These are phyloP conservation scores for Zosterops japonicus DNA, from an alignment of 2,113 vertebrate genomes.

Conservation along the genomic window DNA sequence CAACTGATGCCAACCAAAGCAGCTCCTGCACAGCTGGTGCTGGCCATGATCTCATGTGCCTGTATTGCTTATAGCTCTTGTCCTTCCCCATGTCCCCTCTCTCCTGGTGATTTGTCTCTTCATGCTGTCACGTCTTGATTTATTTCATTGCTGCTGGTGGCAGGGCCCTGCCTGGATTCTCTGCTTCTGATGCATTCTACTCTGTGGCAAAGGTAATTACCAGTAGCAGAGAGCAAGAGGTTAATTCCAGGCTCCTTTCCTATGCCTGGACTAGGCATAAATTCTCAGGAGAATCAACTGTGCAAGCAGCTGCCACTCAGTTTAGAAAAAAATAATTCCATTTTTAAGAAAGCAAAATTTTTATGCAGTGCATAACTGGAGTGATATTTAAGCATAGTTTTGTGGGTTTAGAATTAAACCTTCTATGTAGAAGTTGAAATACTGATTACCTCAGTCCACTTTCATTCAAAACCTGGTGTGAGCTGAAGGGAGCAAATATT, in stretches of 20 bases:
- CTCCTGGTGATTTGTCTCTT: not conserved
- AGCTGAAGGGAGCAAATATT: not conserved
- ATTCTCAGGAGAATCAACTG: not conserved
- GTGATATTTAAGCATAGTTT: not conserved
- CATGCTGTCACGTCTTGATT: slow-evolving; percentile 16
- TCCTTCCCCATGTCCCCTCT: not conserved
- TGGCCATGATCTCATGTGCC: not conserved
- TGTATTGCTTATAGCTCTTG: not conserved
- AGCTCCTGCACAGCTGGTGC: not conserved
- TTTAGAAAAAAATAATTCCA: not conserved
- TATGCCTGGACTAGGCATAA: not conserved
- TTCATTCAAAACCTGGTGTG: not conserved
- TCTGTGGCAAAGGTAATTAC: not conserved
- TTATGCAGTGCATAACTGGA: not conserved
- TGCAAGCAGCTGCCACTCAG: not conserved
- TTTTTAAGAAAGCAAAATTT: not conserved
- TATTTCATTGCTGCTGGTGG: not conserved
- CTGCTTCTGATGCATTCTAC: not conserved
- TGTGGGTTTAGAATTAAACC: not conserved
- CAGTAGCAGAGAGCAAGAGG: slow-evolving; percentile 18
- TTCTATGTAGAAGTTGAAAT: not conserved
- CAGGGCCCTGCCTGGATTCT: not conserved
- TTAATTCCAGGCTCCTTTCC: slow-evolving; percentile 11
- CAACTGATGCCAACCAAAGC: not conserved
- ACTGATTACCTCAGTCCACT: not conserved